Conservation (phyloP, 2,888 invertebrate genomes). For the Cephus pygmeus region DNA sequence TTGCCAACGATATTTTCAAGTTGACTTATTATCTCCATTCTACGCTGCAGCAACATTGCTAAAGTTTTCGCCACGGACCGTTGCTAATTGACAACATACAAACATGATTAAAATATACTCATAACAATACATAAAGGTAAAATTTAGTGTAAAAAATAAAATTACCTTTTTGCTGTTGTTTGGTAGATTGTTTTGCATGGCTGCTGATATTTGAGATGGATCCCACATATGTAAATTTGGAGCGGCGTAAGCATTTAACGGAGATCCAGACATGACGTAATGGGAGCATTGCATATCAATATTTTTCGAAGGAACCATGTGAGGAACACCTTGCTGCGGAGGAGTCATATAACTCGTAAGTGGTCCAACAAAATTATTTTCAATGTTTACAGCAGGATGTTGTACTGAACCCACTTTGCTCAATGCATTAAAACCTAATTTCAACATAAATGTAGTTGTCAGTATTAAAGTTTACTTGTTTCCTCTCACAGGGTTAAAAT, state of each 20-base stretch:
- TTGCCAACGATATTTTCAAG: constrained; percentile 73
- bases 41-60: constrained; percentile 72
- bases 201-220: constrained; percentile 46
- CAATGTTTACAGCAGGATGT: constrained; percentile 49
- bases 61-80: constrained; percentile 68
- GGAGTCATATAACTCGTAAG: constrained; percentile 55
- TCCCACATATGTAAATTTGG: constrained; percentile 59
- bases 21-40: constrained; percentile 72
- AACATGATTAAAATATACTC: neutral
- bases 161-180: constrained; percentile 46
- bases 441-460: neutral
- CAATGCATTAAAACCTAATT: constrained; percentile 48
- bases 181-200: constrained; percentile 49
- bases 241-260: constrained; percentile 50
- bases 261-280: constrained; percentile 55
- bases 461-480: neutral
- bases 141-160: constrained; percentile 11
- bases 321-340: constrained; percentile 49
- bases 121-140: neutral
- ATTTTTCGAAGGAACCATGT: constrained; percentile 51
- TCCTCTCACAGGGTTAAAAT: neutral
- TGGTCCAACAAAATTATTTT: constrained; percentile 56
- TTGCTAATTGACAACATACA: constrained; percentile 43
- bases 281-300: constrained; percentile 56
- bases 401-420: constrained; percentile 47